Percentiles rank a stretch among this genome's conserved stretches.
phyloP scores from a whole-genome alignment of 2,888 invertebrate genomes.

The Parnassius smintheus region DNA sequence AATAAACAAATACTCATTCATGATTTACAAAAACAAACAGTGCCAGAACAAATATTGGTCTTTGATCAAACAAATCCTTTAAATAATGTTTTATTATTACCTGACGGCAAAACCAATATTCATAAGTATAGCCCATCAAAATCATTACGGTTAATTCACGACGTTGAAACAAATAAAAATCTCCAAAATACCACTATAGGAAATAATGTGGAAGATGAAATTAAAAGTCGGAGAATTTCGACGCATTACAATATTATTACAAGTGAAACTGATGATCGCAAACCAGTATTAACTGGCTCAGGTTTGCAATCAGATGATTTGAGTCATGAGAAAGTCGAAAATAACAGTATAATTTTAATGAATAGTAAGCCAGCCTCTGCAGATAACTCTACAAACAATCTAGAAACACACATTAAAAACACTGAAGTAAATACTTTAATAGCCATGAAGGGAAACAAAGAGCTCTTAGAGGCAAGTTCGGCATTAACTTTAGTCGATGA shows the following conservation, averaged over 20 bases:
- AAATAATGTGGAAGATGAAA: neutral
- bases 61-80: conserved; percentile 65
- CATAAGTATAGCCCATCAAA: conserved; percentile 18
- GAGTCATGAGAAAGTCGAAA: conserved; percentile 23
- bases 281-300: neutral
- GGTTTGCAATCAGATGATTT: neutral
- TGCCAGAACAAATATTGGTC: conserved; percentile 40
- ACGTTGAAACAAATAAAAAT: neutral
- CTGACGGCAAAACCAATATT: conserved; percentile 22
- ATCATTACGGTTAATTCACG: neutral
- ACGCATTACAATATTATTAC: conserved; percentile 17
- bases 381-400: conserved; percentile 34
- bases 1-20: neutral
- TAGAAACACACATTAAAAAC: conserved; percentile 38
- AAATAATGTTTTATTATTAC: conserved; percentile 55
- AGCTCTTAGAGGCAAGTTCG: conserved; percentile 53
- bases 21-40: neutral
- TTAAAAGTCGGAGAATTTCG: conserved; percentile 2
- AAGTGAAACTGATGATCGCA: neutral
- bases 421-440: conserved; percentile 59
- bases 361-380: conserved; percentile 40
- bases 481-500: conserved; percentile 66
- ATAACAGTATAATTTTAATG: conserved; percentile 33
- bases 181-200: neutral
- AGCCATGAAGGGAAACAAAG: conserved; percentile 59